Conservation (phyloP, 53 echinoderm and acorn worm genomes). For the Zoroaster sp. region DNA sequence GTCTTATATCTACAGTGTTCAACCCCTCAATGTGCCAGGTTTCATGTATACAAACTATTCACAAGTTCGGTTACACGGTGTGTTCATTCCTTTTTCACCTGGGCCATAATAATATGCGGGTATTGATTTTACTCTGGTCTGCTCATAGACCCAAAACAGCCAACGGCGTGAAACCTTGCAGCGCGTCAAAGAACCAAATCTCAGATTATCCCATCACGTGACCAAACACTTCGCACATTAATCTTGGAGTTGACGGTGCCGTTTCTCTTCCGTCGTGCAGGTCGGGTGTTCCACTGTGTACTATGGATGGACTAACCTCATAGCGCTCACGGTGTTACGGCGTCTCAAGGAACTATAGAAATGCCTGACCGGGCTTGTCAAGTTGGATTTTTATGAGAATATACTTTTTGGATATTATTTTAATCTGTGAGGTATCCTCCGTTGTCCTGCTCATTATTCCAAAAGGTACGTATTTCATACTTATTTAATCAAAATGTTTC, state of each 20-base stretch:
- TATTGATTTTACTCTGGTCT: neutral
- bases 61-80: neutral
- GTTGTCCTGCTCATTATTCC: neutral
- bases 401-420: neutral
- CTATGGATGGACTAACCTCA: too few species aligned
- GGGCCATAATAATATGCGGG: neutral
- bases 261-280: neutral
- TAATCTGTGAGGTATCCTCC: neutral
- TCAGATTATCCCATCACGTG: conserved; percentile 14
- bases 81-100: neutral
- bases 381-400: neutral
- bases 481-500: too few species aligned
- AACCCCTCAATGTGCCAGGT: neutral
- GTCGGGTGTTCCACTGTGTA: too few species aligned
- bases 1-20: neutral
- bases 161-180: neutral
- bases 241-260: neutral
- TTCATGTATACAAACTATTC: neutral
- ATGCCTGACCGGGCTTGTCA: too few species aligned
- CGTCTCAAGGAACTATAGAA: too few species aligned
- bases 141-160: neutral
- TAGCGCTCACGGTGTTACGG: too few species aligned
- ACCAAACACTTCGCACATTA: neutral
- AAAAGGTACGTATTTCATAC: too few species aligned
- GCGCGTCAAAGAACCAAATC: neutral